A percentile compares a stretch with the other conserved stretches of the same genome.
Evolutionary conservation across 2,113 vertebrate genomes (phyloP).

Genomic region (Leptosomus discolor): DNA sequence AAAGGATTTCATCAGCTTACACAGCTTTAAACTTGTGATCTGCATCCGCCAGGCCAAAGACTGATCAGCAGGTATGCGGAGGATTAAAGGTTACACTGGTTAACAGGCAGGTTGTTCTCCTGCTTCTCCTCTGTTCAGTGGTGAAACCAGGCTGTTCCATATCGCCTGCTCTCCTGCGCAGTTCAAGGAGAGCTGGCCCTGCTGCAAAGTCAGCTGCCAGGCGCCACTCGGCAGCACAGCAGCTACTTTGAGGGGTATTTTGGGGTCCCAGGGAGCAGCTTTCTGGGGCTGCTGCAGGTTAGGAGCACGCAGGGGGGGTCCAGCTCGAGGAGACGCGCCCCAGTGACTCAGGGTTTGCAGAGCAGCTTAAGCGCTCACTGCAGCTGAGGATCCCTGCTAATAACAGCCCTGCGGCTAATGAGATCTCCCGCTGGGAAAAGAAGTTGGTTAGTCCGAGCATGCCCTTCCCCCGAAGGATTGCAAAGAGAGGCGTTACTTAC

Average conservation of each 20-base stretch:
- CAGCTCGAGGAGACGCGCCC: accelerated
- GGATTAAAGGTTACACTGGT: constrained; percentile 4
- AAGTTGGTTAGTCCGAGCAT: accelerated
- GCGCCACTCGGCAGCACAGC: accelerated
- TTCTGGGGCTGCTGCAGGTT: accelerated
- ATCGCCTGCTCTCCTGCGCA: accelerated
- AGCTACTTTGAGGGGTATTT: accelerated
- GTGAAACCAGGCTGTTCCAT: not conserved
- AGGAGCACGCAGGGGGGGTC: not conserved
- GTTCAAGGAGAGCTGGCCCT: not conserved
- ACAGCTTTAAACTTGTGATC: constrained; percentile 22
- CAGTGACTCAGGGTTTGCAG: not conserved
- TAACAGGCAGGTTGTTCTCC: not conserved
- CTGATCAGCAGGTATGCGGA: not conserved
- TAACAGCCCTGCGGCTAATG: not conserved
- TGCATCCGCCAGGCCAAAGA: not conserved
- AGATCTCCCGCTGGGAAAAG: not conserved
- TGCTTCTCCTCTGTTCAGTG: not conserved
- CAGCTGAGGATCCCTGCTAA: not conserved
- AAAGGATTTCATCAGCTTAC: constrained; percentile 24
- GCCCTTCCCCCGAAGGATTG: not conserved
- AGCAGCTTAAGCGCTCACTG: not conserved
- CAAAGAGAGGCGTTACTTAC: constrained; percentile 72
- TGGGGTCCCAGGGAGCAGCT: not conserved
- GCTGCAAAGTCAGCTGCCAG: not conserved